A percentile compares a stretch with the other conserved stretches of the same genome.
Evolutionary conservation across 2,888 invertebrate genomes (phyloP).

Genomic region (Minunthozetes semirufus): DNA sequence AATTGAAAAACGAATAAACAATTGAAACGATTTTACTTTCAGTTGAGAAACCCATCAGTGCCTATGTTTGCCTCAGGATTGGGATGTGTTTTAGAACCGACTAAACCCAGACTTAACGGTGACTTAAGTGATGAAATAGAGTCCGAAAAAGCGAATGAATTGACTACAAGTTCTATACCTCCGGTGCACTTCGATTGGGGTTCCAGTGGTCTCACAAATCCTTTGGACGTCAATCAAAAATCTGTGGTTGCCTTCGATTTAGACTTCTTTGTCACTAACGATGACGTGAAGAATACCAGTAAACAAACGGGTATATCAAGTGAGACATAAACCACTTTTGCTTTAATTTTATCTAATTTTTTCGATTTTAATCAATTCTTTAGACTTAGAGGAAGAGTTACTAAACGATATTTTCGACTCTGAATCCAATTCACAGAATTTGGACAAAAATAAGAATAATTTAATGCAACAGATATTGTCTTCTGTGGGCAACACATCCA

Average conservation of each 20-base stretch:
- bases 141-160: slow-evolving; percentile 19
- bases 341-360: neutral
- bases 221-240: slow-evolving; percentile 54
- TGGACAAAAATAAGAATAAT: neutral
- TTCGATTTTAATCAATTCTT: neutral
- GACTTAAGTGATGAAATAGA: slow-evolving; percentile 36
- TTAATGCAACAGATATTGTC: slow-evolving; percentile 8
- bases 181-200: slow-evolving; percentile 68
- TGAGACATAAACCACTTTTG: slow-evolving; percentile 33
- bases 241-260: slow-evolving; percentile 44
- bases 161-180: slow-evolving; percentile 49
- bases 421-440: neutral
- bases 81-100: slow-evolving; percentile 54
- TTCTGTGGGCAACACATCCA: neutral
- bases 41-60: slow-evolving; percentile 70
- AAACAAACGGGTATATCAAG: slow-evolving; percentile 38
- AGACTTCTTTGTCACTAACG: slow-evolving; percentile 44
- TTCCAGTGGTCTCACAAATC: slow-evolving; percentile 63
- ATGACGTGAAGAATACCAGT: slow-evolving; percentile 35
- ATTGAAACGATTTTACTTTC: slow-evolving; percentile 44
- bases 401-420: slow-evolving; percentile 40
- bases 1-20: neutral
- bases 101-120: slow-evolving; percentile 43
- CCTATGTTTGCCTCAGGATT: slow-evolving; percentile 80
- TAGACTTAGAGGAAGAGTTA: slow-evolving; percentile 46